A percentile compares a stretch with the other conserved stretches of the same genome.
Evolutionary conservation across 2,113 vertebrate species (phyloP).

Genomic region (Sakesphorus luctuosus): DNA sequence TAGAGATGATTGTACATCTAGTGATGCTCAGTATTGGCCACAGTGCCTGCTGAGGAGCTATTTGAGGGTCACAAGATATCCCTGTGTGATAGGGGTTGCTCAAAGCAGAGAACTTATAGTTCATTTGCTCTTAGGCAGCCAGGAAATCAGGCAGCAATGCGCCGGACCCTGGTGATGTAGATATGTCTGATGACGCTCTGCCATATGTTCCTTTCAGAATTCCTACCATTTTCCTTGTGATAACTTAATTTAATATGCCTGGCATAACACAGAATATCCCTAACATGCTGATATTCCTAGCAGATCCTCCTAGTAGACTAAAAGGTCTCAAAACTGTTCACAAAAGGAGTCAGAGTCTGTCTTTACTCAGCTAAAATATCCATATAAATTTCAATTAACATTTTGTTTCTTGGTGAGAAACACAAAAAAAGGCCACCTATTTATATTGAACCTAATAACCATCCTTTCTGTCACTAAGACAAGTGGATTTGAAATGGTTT

Average conservation of each 20-base stretch:
- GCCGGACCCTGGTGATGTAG: neutral
- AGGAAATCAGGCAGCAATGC: neutral
- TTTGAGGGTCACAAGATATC: neutral
- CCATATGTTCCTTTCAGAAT: conserved; percentile 8
- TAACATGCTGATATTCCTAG: neutral
- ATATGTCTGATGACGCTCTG: neutral
- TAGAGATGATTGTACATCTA: neutral
- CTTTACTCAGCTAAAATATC: neutral
- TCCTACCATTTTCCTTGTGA: neutral
- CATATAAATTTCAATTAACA: neutral
- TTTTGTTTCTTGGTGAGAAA: neutral
- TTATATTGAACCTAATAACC: neutral
- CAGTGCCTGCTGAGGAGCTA: neutral
- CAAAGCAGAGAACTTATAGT: neutral
- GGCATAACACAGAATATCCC: neutral
- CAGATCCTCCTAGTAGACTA: neutral
- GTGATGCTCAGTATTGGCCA: neutral
- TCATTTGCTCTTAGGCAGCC: neutral
- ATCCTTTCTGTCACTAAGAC: neutral
- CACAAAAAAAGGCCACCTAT: neutral
- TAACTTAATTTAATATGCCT: neutral
- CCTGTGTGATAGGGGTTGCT: neutral
- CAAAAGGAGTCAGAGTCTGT: neutral
- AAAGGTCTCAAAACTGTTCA: neutral
- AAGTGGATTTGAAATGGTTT: neutral